phyloP scores from a whole-genome alignment of 2,113 vertebrate genomes.

The Oenanthe oenanthe region DNA sequence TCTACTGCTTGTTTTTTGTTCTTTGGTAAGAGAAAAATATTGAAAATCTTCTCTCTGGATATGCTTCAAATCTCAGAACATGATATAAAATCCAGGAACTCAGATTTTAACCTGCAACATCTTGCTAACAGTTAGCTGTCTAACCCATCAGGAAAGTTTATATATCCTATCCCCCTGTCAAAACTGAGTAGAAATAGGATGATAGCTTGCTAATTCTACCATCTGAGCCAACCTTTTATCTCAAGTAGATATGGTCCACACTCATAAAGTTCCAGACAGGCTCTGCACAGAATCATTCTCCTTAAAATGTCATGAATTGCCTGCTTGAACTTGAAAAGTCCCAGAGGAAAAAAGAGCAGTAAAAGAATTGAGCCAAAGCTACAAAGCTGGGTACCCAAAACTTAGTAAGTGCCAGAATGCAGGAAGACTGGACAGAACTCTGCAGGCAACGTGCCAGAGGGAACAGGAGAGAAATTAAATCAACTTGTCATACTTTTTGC shows the following conservation, averaged over 20 bases:
- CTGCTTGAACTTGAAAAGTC: not conserved
- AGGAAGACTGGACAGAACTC: not conserved
- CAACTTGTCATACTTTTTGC: not conserved
- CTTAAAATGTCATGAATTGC: not conserved
- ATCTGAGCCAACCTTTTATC: not conserved
- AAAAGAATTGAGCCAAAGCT: not conserved
- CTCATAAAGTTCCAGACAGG: not conserved
- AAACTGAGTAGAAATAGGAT: not conserved
- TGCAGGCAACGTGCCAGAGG: not conserved
- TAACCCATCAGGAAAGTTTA: not conserved
- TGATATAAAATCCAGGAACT: not conserved
- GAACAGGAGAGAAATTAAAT: not conserved
- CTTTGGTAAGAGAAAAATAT: slow-evolving; percentile 7
- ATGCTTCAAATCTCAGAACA: not conserved
- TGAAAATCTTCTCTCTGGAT: not conserved
- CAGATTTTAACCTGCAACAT: not conserved
- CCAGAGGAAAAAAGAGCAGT: not conserved
- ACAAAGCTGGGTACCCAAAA: not conserved
- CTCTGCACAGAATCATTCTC: not conserved
- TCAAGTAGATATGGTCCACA: not conserved
- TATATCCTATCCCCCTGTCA: not conserved
- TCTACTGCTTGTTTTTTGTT: not conserved
- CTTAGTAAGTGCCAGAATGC: not conserved
- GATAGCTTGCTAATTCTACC: not conserved
- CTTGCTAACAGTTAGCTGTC: not conserved